A percentile compares a stretch with the other conserved stretches of the same genome.
These are phyloP conservation scores for Falco punctatus DNA, from an alignment of 2,113 vertebrate genomes.

Conservation along the genomic window DNA sequence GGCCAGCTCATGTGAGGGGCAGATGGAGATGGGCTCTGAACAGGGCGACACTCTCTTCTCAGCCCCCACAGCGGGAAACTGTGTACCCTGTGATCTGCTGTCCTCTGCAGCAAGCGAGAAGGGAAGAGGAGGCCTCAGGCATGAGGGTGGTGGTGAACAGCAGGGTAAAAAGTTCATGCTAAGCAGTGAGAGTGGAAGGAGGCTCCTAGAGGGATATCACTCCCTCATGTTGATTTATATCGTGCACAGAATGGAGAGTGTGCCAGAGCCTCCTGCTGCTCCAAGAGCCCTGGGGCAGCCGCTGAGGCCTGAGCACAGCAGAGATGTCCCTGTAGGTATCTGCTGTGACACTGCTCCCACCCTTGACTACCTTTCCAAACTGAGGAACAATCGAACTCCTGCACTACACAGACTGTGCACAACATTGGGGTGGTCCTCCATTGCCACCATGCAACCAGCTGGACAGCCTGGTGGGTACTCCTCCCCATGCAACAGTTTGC, in stretches of 20 bases:
- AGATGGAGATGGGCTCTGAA: not conserved
- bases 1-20: not conserved
- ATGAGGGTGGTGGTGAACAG: not conserved
- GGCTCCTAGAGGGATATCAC: not conserved
- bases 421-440: not conserved
- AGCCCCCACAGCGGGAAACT: not conserved
- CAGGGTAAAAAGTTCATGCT: not conserved
- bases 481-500: not conserved
- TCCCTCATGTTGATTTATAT: not conserved
- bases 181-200: not conserved
- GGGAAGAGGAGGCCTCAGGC: not conserved
- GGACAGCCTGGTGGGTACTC: not conserved
- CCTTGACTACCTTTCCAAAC: not conserved
- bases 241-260: not conserved
- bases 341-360: not conserved
- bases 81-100: not conserved
- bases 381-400: not conserved
- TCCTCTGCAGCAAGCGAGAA: not conserved
- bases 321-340: not conserved
- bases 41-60: not conserved
- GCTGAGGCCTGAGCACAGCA: not conserved
- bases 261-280: not conserved
- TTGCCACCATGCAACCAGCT: not conserved
- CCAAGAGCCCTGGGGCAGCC: not conserved
- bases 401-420: not conserved